Evolutionary conservation across 2,797 vertebrate species (phyloP), one percentile per base, ranked within the genome.

Genomic region (Apogon talboti): DNA sequence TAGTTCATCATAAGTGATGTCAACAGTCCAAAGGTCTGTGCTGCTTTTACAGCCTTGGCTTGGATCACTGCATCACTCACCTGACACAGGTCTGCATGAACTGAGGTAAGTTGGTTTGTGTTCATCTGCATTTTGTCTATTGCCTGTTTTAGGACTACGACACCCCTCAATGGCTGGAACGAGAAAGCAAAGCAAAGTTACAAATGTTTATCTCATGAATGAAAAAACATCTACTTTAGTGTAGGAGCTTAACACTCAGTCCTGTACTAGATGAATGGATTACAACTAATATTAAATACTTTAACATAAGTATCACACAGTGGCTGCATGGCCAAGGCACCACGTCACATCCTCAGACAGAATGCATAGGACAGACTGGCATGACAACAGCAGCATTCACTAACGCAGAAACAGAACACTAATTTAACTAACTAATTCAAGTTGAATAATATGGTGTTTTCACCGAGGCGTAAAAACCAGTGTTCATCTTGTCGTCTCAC

Each of bases 71-170:
- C 37, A 8, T 13, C 12, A 2, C 95, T 92, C 87, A 99, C 98
- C 96, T 99, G 98, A 95, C 98, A 99, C 85, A 99, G 95, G 94
- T 99, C 98, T 77, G 97, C 97, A 0, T 99, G 98, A 92, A 99
- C 95, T 94, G 98, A 99, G 95, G 98, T 99, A 94, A 99, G 95
- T 93, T 99, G 98, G 95, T 98, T 99, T 93, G 96, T 97, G 91
- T 98, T 99, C 96, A 99, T 99, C 95, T 99, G 98, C 97, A 99
- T 99, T 95, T 99, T 99, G 93, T 99, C 98, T 94, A 99, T 97
- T 92, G 97, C 98, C 96, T 98, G 98, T 93, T 96, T 98, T 83
- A 99, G 93, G 92, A 99, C 88, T 83, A 96, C 95, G 73, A 99
- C 95, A 76, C 98, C 98, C 90, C 98, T 95, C 90, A 99, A 93